Base-by-base conservation (phyloP, 2,113 vertebrate genomes). In the Mastomys coucha region DNA sequence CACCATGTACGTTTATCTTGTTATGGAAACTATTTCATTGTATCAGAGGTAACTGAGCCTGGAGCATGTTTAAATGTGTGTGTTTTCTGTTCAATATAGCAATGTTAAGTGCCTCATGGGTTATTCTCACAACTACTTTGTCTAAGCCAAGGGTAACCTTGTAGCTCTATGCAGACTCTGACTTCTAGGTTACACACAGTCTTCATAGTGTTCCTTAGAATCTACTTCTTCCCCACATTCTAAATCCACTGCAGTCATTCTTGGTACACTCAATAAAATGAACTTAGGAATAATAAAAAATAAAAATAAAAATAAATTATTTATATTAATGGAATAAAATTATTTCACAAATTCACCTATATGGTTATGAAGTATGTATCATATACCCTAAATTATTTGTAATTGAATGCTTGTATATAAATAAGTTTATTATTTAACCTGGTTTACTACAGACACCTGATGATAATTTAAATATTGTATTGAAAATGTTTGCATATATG, bases 11-110 rank as follows among this genome's bases (percentile, higher is more conserved):
- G 36, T 14, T 88, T 56, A 87, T 53, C 45, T 63, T 73, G 33
- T n/a, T 87, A 72, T 22, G 73, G 33, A 80, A 91, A 88, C 31
- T 28, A 72, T 67, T 82, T 70, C 70, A 36, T 65, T 85, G 67
- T 75, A 78, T 45, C 49, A 94, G 31, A 93, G n/a, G 93, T 53
- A 63, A 77, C 11, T 86, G 49, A 86, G 67, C 42, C 60, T 58
- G 26, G 14, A 88, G 42, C 22, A 72, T 39, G 82, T n/a, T 75
- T 56, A 92, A 6, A 39, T 31, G 11, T 67, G 49, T 80, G 39
- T 56, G 51, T 84, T 91, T 96, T 82, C 36, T 82, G 24, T 91
- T 88, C 70, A 87, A 31, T 63, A 76, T 36, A 84, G 17, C 65
- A 78, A 65, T n/a, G 51, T 33, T 88, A 82, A 81, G 31, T 84